Percentiles rank a stretch among this genome's conserved stretches.
Conservation (phyloP, 2,888 invertebrate species). For the Agrochola litura region DNA sequence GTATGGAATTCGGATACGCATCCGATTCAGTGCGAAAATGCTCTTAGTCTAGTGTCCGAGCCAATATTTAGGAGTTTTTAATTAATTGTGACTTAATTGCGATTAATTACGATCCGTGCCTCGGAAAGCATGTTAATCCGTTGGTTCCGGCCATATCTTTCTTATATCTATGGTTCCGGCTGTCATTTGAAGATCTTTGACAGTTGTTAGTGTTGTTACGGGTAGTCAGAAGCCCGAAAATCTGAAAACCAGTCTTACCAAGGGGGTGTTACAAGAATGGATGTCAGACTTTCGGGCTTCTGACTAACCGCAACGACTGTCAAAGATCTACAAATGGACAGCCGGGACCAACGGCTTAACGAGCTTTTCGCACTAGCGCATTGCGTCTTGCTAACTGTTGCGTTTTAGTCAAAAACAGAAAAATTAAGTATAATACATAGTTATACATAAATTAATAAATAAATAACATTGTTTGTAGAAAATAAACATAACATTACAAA, state of each 20-base stretch:
- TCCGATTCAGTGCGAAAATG: background rate
- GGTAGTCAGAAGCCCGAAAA: too few species aligned
- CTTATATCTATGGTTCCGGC: too few species aligned
- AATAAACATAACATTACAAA: background rate
- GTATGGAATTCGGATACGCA: background rate
- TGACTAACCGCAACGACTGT: too few species aligned
- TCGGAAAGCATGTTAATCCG: background rate
- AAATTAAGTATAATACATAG: background rate
- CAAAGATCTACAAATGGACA: too few species aligned
- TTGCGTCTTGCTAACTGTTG: background rate
- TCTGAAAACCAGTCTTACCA: background rate
- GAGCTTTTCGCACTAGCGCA: background rate
- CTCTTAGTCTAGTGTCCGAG: background rate
- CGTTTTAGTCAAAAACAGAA: background rate
- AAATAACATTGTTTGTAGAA: background rate
- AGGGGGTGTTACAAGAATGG: background rate
- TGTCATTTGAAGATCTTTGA: background rate
- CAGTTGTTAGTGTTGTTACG: background rate
- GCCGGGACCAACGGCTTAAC: too few species aligned
- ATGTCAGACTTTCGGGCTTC: too few species aligned
- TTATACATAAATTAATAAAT: background rate
- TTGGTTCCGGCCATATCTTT: background rate
- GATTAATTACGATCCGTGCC: background rate
- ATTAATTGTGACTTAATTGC: background rate
- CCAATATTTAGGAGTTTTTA: background rate